A percentile compares a stretch with the other conserved stretches of the same genome.
phyloP scores from a whole-genome alignment of 2,888 invertebrate species.

The Thymelicus acteon region DNA sequence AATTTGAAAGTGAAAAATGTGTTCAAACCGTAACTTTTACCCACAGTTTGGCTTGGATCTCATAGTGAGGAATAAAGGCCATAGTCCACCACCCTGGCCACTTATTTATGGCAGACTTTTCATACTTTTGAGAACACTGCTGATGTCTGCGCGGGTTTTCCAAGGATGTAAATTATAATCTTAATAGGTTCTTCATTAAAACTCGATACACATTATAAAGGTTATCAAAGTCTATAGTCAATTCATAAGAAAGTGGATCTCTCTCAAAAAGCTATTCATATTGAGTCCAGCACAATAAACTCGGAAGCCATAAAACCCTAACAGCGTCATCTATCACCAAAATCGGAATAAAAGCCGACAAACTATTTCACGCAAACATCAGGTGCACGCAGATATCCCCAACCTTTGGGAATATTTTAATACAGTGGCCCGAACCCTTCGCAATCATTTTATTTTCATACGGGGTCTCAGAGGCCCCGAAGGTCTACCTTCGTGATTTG shows the following conservation, averaged over 20 bases:
- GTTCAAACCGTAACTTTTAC: background rate
- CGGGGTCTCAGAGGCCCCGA: constrained; percentile 74
- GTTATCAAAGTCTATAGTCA: background rate
- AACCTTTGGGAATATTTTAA: constrained; percentile 79
- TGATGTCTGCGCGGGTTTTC: too few relatives aligned
- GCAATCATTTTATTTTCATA: constrained; percentile 84
- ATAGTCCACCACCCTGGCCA: too few relatives aligned
- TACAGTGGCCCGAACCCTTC: constrained; percentile 71
- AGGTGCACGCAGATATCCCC: constrained; percentile 63
- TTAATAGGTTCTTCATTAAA: background rate
- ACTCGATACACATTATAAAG: background rate
- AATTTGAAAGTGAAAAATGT: background rate
- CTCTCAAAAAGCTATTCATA: constrained; percentile 1
- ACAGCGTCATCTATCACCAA: constrained; percentile 58
- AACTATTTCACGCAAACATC: constrained; percentile 71
- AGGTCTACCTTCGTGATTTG: constrained; percentile 82
- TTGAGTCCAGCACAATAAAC: constrained; percentile 15
- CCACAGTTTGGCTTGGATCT: too few relatives aligned
- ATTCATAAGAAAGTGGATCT: background rate
- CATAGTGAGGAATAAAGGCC: too few relatives aligned
- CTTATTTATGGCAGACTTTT: too few relatives aligned
- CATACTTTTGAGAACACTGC: too few relatives aligned
- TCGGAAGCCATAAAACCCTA: constrained; percentile 24
- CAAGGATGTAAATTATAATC: too few relatives aligned
- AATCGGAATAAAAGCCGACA: constrained; percentile 67